phyloP scores from a whole-genome alignment of 2,113 vertebrate species.

The Nematolebias whitei region DNA sequence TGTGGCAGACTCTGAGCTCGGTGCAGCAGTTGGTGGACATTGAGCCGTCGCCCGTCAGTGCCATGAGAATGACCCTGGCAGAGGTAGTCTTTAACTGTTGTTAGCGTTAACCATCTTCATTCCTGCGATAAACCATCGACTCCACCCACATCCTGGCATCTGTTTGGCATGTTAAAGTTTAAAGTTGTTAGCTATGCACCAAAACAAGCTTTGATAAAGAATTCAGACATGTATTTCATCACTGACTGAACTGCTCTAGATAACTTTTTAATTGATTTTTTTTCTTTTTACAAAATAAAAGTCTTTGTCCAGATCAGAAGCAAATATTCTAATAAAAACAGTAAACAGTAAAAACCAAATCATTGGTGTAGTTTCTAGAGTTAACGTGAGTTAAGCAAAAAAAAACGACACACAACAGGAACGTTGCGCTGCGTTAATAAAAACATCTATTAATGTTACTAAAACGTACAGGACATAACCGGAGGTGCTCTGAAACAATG shows the following conservation, averaged over 20 bases:
- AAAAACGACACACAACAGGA: too few relatives aligned
- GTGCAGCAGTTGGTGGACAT: conserved; percentile 98
- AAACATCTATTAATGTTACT: too few relatives aligned
- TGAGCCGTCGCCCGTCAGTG: conserved; percentile 97
- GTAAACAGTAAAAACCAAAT: too few relatives aligned
- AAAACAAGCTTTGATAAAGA: not conserved
- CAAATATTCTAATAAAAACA: too few relatives aligned
- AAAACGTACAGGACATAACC: too few relatives aligned
- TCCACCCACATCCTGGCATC: conserved; percentile 10
- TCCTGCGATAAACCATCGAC: conserved; percentile 26
- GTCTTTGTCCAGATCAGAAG: too few relatives aligned
- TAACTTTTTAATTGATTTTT: too few relatives aligned
- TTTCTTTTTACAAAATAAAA: too few relatives aligned
- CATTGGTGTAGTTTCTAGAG: too few relatives aligned
- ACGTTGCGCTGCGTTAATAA: too few relatives aligned
- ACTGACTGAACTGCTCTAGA: not conserved
- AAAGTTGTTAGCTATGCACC: not conserved
- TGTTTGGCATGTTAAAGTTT: conserved; percentile 5
- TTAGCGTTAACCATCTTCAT: conserved; percentile 45
- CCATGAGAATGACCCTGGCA: conserved; percentile 98
- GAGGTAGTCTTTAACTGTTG: conserved; percentile 85
- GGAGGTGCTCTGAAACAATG: too few relatives aligned
- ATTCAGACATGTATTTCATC: conserved; percentile 2
- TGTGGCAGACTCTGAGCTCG: conserved; percentile 90
- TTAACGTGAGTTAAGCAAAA: too few relatives aligned